A percentile compares a stretch with the other conserved stretches of the same genome.
Conservation (phyloP, 2,113 vertebrate species). For the Alces alces region DNA sequence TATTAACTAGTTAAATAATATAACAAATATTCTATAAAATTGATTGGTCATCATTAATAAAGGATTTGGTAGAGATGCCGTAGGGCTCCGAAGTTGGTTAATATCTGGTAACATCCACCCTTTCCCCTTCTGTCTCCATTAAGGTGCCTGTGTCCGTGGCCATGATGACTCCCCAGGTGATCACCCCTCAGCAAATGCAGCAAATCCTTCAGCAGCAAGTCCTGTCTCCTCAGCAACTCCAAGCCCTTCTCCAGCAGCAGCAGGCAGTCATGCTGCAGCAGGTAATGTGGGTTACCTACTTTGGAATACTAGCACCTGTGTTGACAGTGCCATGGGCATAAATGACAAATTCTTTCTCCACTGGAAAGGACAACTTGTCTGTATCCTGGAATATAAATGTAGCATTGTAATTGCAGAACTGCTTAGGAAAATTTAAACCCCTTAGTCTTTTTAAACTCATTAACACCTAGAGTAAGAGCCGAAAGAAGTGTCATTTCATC, state of each 20-base stretch:
- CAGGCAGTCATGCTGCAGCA: conserved; percentile 99
- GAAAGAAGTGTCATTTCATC: conserved; percentile 57
- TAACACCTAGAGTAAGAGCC: conserved; percentile 47
- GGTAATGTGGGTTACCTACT: conserved; percentile 88
- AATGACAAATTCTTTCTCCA: not conserved
- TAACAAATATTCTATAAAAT: conserved; percentile 65
- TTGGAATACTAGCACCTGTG: conserved; percentile 75
- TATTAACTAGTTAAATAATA: not conserved
- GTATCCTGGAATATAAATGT: not conserved
- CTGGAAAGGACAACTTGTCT: not conserved
- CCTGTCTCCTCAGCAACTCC: conserved; percentile 97
- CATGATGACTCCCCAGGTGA: conserved; percentile 99
- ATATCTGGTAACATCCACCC: conserved; percentile 33
- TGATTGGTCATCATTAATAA: conserved; percentile 43
- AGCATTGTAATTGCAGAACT: conserved; percentile 35
- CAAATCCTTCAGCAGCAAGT: conserved; percentile 99
- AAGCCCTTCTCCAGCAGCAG: conserved; percentile 98
- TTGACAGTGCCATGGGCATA: not conserved
- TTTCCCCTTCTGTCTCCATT: conserved; percentile 55
- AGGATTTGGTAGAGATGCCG: conserved; percentile 35
- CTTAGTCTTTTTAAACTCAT: conserved; percentile 28
- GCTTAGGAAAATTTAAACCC: not conserved
- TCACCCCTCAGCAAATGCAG: conserved; percentile 99
- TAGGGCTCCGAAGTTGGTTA: not conserved
- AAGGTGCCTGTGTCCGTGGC: conserved; percentile 99